Evolutionary conservation across 2,888 invertebrate species (phyloP), one percentile per base, ranked within the genome.

Genomic region (Beris morrisii): DNA sequence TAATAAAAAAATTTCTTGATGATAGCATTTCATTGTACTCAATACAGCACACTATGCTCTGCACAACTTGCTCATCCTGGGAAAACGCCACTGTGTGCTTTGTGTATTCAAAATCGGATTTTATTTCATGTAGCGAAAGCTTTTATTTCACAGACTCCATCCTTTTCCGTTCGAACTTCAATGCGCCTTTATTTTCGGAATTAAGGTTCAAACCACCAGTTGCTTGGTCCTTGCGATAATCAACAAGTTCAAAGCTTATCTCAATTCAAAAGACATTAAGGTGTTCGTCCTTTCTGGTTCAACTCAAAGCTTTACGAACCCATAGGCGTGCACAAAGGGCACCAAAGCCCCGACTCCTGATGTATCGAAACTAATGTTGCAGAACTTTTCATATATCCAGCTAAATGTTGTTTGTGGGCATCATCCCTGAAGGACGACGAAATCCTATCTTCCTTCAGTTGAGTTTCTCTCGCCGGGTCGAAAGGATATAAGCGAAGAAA

Each of bases 391-490:
- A 11, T 28, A 56, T 46, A 58, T 58, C 28, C 15, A 11, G 5
- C 38, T 3, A 9, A 5, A 38, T 38, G 5, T 38, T 9, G 38
- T 3, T 1, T 38, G 38, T 38, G 1, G 38, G 38, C 38, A 38
- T 38, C 58, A 45, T 58, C 58, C 45, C 46, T 45, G 12, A 58
- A 45, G 58, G 46, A 58, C 58, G 28, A 46, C 28, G 9, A 1
- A 12, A 28, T 58, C 45, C 45, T 38, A 38, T 45, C 45, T 45
- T 30, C 45, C 65, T 55, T 68, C 66, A 68, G 68, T 68, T 66
- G 68, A 66, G 68, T 66, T 68, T 66, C 68, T 68, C 66, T 63
- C 56, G 66, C 66, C 66, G 68, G 66, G 66, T 66, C 44, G 64
- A 54, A 58, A 63, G 54, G 64, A 68, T 66, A 68, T 54, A n/a